phyloP scores from a whole-genome alignment of 2,113 vertebrate species.

The Bathybates hornii region DNA sequence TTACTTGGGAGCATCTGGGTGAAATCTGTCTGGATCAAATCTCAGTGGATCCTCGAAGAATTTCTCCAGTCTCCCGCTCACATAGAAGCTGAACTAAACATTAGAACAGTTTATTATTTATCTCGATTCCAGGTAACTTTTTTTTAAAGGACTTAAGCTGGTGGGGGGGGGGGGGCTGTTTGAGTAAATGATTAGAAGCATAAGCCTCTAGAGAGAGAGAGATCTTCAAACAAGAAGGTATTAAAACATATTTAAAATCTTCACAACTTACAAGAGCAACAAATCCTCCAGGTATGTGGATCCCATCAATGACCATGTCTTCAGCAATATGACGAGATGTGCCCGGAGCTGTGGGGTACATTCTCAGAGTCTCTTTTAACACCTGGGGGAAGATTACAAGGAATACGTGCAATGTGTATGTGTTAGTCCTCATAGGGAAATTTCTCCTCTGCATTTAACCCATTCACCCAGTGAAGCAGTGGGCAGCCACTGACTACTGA shows the following conservation, averaged over 20 bases:
- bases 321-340: conserved; percentile 72
- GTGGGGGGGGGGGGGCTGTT: background rate
- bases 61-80: conserved; percentile 78
- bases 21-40: conserved; percentile 79
- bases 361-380: conserved; percentile 83
- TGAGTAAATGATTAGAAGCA: background rate
- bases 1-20: conserved; percentile 77
- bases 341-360: conserved; percentile 77
- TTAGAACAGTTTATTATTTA: background rate
- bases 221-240: background rate
- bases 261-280: conserved; percentile 21
- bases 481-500: background rate
- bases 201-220: background rate
- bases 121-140: background rate
- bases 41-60: conserved; percentile 63
- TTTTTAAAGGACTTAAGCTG: background rate
- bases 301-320: conserved; percentile 68
- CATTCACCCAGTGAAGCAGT: background rate
- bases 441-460: background rate
- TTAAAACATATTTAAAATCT: background rate
- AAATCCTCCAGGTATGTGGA: conserved; percentile 70
- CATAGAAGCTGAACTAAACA: conserved; percentile 78
- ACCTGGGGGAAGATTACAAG: conserved; percentile 62
- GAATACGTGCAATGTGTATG: rapidly evolving
- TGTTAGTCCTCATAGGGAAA: background rate